phyloP scores from a whole-genome alignment of 1,140 invertebrate species.

The Monochamus saltuarius region DNA sequence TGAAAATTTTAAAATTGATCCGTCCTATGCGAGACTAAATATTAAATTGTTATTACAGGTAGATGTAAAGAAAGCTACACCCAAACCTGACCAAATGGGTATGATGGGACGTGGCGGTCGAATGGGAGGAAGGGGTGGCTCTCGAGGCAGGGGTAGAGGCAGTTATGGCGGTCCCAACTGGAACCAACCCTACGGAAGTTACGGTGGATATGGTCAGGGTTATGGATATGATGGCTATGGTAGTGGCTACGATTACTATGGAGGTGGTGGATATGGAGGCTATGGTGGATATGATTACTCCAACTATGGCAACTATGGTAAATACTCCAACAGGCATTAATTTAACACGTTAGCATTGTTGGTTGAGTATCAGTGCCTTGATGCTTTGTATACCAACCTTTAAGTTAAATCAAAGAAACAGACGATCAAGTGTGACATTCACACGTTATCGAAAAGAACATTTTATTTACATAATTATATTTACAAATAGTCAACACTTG shows the following conservation, averaged over 20 bases:
- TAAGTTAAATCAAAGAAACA: no score
- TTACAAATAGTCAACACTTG: conserved; percentile 33
- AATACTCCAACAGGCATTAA: conserved; percentile 54
- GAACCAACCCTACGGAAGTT: conserved; percentile 71
- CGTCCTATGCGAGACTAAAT: no score
- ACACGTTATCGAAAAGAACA: conserved; percentile 8
- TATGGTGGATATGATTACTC: conserved; percentile 81
- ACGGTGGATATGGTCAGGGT: conserved; percentile 66
- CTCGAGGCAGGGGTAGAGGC: conserved; percentile 58
- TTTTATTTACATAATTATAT: conserved; percentile 18
- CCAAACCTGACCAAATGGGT: conserved; percentile 80
- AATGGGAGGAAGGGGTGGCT: conserved; percentile 67
- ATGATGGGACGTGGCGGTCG: conserved; percentile 66
- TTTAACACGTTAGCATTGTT: not conserved
- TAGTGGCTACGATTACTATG: conserved; percentile 78
- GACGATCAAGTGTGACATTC: conserved; percentile 29
- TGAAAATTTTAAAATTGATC: no score
- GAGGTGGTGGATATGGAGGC: conserved; percentile 58
- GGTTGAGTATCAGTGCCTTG: conserved; percentile 11
- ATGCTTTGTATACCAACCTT: conserved; percentile 3
- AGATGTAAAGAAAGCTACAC: conserved; percentile 92
- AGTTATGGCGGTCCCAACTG: conserved; percentile 55
- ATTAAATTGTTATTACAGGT: conserved; percentile 59
- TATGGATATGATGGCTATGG: conserved; percentile 64
- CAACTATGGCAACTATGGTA: conserved; percentile 77